These are phyloP conservation scores for Gopherus flavomarginatus DNA, from an alignment of 2,113 vertebrate species.

Conservation along the genomic window DNA sequence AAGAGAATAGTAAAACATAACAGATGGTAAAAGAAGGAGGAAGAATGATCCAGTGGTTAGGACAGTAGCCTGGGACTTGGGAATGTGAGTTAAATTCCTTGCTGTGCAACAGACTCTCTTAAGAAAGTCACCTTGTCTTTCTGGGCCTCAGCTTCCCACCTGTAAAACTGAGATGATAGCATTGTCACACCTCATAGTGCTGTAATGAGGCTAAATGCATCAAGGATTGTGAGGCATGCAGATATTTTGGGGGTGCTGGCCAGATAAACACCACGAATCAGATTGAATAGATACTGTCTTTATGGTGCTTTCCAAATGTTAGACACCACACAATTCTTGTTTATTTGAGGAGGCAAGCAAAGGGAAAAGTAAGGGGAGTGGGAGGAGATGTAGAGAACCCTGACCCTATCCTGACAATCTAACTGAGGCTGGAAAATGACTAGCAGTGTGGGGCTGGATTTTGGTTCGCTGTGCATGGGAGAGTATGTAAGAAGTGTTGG, in stretches of 20 bases:
- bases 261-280: too few relatives aligned
- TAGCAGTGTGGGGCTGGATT: accelerated
- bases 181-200: neutral
- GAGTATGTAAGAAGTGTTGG: neutral
- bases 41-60: neutral
- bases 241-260: too few relatives aligned
- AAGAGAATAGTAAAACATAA: too few relatives aligned
- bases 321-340: neutral
- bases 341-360: accelerated
- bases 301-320: accelerated
- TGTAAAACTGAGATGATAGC: neutral
- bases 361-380: accelerated
- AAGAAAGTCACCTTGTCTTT: neutral
- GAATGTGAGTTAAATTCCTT: neutral
- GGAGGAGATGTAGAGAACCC: accelerated
- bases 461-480: neutral
- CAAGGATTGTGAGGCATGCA: neutral
- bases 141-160: neutral
- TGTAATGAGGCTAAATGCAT: neutral
- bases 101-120: neutral
- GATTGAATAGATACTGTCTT: neutral
- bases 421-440: neutral
- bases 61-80: neutral
- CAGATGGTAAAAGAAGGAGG: too few relatives aligned
- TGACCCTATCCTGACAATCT: neutral